Base-by-base conservation (phyloP, 2,797 vertebrate species). In the Chanos chanos region DNA sequence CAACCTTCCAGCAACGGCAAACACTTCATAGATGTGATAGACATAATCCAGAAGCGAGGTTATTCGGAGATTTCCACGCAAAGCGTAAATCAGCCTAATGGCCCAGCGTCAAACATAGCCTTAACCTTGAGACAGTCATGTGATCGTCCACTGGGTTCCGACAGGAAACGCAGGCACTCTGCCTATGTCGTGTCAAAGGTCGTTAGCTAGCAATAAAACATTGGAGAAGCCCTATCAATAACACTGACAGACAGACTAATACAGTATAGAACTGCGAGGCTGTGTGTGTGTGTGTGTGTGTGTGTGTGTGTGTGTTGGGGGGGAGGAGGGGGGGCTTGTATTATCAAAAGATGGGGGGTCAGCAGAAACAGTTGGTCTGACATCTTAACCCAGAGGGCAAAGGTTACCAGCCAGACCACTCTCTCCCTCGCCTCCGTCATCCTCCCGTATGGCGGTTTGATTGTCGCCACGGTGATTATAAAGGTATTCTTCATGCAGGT, bases 401-500 rank as follows among this genome's bases (percentile, higher is more conserved):
- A 89, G 88, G 89, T 90, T 85, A 87, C 72, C 55, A 82, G 85
- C 81, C 81, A 83, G 75, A 83, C 76, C 82, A 78, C 27, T 40
- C 68, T 73, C 73, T 72, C 71, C 57, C 61, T 69, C 79, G 80
- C 81, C 36, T 15, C 34, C 69, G 66, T 66, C 71, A 74, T 66
- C 75, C 71, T 73, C 78, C 85, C 79, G 78, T 87, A 89, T 87
- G 83, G 75, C 85, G 80, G 79, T 88, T 88, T 87, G 82, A 88
- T 89, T 81, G 84, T 63, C 72, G 74, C 77, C 72, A 75, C 76
- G 74, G 77, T 81, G 88, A 87, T 89, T 88, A 89, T 87, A 85
- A 90, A 87, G 84, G 87, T 89, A 88, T 89, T 89, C 82, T 87
- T 87, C 81, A 89, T 83, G 81, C 81, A 80, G 79, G 83, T 87